Percentiles rank a stretch among this genome's conserved stretches.
Evolutionary conservation across 2,797 vertebrate genomes (phyloP).

Genomic region (Apogon hyalosoma): DNA sequence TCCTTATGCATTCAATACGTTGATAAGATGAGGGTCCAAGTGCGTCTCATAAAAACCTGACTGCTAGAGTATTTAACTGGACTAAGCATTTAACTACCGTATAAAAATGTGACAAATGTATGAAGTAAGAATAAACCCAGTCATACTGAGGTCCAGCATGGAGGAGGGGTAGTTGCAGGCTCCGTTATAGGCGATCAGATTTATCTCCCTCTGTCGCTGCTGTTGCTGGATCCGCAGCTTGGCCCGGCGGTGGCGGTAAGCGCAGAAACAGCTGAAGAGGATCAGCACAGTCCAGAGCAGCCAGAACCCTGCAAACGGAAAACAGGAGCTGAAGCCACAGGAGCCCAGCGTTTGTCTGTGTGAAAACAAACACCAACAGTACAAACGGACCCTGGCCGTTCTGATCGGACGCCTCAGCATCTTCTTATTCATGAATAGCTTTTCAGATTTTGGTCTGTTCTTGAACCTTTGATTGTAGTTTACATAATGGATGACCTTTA

Average conservation of each 20-base stretch:
- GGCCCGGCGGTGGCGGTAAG: slow-evolving; percentile 91
- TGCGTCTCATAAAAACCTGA: too few relatives aligned
- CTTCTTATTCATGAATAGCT: too few relatives aligned
- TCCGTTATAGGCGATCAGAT: slow-evolving; percentile 93
- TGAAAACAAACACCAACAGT: neutral
- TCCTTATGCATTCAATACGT: too few relatives aligned
- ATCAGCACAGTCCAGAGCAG: slow-evolving; percentile 93
- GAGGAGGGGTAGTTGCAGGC: slow-evolving; percentile 90
- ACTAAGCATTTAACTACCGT: neutral
- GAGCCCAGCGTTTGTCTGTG: neutral
- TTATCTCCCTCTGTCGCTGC: slow-evolving; percentile 95
- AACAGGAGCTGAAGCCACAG: slow-evolving; percentile 29
- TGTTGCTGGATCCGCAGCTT: slow-evolving; percentile 94
- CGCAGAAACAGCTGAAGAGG: slow-evolving; percentile 95
- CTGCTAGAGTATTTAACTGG: too few relatives aligned
- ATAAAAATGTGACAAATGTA: neutral
- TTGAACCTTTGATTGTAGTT: too few relatives aligned
- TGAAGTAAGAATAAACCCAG: slow-evolving; percentile 44
- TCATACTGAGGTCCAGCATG: slow-evolving; percentile 87
- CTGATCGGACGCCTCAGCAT: too few relatives aligned
- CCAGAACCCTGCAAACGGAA: slow-evolving; percentile 90
- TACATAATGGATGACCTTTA: too few relatives aligned
- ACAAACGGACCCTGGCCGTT: neutral
- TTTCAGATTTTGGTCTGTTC: too few relatives aligned
- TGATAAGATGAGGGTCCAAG: too few relatives aligned